A percentile compares a stretch with the other conserved stretches of the same genome.
Evolutionary conservation across 2,888 invertebrate genomes (phyloP).

Genomic region (Watsonalla binaria): DNA sequence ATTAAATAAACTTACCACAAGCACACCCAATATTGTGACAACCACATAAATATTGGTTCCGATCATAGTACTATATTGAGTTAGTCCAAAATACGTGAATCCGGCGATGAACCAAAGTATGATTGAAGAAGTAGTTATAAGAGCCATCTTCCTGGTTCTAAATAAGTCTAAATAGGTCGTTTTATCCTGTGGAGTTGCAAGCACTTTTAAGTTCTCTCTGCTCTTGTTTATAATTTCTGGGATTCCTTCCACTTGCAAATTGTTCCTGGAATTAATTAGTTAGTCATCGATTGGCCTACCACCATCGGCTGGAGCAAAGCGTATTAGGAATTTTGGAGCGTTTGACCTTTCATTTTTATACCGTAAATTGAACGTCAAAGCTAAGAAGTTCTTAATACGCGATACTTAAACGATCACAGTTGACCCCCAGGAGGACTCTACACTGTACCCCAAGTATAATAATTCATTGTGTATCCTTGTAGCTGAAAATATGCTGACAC

Average conservation of each 20-base stretch:
- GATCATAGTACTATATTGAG: conserved; percentile 40
- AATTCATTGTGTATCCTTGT: too few relatives aligned
- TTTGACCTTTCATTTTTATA: too few relatives aligned
- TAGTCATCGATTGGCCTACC: too few relatives aligned
- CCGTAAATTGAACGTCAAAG: too few relatives aligned
- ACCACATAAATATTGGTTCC: conserved; percentile 38
- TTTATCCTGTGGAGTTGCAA: conserved; percentile 18
- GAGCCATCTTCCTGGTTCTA: conserved; percentile 27
- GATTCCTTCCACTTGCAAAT: conserved; percentile 27
- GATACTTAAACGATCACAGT: too few relatives aligned
- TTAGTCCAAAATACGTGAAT: conserved; percentile 41
- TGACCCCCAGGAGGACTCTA: too few relatives aligned
- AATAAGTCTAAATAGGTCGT: conserved; percentile 41
- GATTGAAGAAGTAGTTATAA: conserved; percentile 30
- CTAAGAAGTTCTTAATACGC: too few relatives aligned
- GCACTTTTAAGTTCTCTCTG: conserved; percentile 26
- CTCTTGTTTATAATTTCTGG: conserved; percentile 32
- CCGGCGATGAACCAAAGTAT: conserved; percentile 39
- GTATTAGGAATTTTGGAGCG: too few relatives aligned
- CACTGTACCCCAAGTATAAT: too few relatives aligned
- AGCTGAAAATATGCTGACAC: too few relatives aligned
- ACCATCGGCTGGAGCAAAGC: too few relatives aligned
- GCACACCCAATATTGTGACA: conserved; percentile 33
- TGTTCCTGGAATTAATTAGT: conserved; percentile 36
- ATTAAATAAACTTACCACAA: conserved; percentile 36